Evolutionary conservation across 2,797 vertebrate genomes (phyloP).

Genomic region (Saxicola maurus): DNA sequence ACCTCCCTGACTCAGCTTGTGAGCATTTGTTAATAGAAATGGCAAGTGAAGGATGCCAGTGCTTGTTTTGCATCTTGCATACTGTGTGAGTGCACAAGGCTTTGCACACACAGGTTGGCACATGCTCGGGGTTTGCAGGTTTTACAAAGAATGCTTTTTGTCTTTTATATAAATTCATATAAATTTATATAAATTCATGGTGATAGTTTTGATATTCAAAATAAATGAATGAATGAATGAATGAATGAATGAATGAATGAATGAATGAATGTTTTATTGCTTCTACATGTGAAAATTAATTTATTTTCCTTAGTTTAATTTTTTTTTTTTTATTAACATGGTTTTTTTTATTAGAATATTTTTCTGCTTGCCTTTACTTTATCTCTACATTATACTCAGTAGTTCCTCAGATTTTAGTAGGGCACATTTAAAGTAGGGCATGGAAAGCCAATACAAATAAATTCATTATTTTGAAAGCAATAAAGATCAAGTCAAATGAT

Average conservation of each 20-base stretch:
- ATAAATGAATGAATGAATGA: background rate
- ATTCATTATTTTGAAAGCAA: background rate
- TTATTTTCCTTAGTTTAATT: background rate
- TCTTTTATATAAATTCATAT: background rate
- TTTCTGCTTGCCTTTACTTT: background rate
- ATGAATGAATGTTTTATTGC: background rate
- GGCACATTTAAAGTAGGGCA: background rate
- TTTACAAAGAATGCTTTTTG: background rate
- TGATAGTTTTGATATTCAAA: background rate
- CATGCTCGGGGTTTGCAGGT: background rate
- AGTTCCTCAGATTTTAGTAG: background rate
- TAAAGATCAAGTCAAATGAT: background rate
- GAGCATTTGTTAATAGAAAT: background rate
- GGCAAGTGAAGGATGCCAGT: background rate
- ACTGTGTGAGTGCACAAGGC: background rate
- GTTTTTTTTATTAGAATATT: background rate
- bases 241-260: background rate
- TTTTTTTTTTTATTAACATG: background rate
- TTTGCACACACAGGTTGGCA: background rate
- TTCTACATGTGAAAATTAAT: background rate
- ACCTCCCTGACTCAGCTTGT: background rate
- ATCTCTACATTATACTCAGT: background rate
- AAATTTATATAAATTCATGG: background rate
- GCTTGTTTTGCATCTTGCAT: background rate
- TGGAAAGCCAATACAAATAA: background rate